Base-by-base conservation (phyloP, 2,113 vertebrate genomes). In the Sarotherodon lohbergeri region DNA sequence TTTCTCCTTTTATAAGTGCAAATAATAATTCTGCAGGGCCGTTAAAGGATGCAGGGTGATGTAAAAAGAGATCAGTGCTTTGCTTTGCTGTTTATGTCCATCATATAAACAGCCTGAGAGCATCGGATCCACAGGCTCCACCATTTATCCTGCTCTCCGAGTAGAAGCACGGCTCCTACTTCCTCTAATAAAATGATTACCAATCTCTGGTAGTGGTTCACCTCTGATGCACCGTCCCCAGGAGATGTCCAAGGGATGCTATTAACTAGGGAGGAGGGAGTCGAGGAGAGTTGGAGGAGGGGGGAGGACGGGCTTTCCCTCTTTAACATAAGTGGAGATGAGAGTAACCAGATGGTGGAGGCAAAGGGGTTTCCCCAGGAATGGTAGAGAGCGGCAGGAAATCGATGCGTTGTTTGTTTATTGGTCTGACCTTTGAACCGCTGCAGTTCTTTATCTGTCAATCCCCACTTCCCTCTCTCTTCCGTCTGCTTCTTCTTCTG, bases 361-460 rank as follows among this genome's bases (percentile, higher is more conserved):
- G 84, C 43, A 11, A 78, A 56, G 79, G 86, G 83, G 57, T 73
- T 92, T 93, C 79, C 92, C 92, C 82, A 52, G 86, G 88, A 92
- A 84, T 2, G 86, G 73, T 2, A 48, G 84, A 63, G 81, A 68
- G 89, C 78, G 81, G 88, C 94, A 94, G 89, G 84, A 93, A 94
- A 95, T 94, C 94, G 63, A 95, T 95, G 89, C 6, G 24, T 85
- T 94, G 93, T 95, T 94, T 94, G 92, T 95, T 94, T 95, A 95
- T 93, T 92, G 91, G 86, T 27, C 84, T 93, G 93, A 95, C 93
- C 92, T 91, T 80, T 81, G 85, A 94, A 80, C 93, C 82, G 16
- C 55, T 32, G 16, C 32, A 55, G 89, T 66, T 80, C 88, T 81
- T 84, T 54, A 90, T 90, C 86, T 83, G 85, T 82, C 52, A 66